A percentile compares a stretch with the other conserved stretches of the same genome.
Evolutionary conservation across 1,140 invertebrate genomes (phyloP).

Genomic region (Orius insidiosus): DNA sequence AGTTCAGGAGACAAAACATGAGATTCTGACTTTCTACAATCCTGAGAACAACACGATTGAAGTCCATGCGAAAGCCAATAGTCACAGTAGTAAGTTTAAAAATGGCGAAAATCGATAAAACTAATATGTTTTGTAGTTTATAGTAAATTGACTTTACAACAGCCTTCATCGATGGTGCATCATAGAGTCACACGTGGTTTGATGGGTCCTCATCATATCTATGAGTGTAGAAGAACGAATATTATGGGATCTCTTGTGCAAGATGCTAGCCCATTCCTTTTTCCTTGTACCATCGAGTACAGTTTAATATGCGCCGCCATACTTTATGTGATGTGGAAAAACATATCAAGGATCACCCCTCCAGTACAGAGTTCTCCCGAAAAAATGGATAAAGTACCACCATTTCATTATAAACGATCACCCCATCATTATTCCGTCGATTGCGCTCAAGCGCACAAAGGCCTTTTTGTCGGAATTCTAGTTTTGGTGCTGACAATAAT

Average conservation of each 20-base stretch:
- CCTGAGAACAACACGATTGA: slow-evolving; percentile 56
- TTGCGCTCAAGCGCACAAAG: slow-evolving; percentile 51
- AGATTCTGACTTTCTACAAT: slow-evolving; percentile 35
- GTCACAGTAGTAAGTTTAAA: slow-evolving; percentile 19
- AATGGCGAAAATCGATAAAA: background rate
- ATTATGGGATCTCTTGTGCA: slow-evolving; percentile 57
- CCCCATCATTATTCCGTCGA: slow-evolving; percentile 35
- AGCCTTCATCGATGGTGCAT: slow-evolving; percentile 30
- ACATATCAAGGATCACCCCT: too few species aligned
- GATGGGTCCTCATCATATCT: slow-evolving; percentile 44
- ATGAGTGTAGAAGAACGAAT: slow-evolving; percentile 70
- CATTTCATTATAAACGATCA: too few species aligned
- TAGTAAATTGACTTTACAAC: background rate
- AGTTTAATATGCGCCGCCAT: slow-evolving; percentile 66
- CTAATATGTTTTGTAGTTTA: background rate
- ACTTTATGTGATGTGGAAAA: slow-evolving; percentile 65
- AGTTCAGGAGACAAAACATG: slow-evolving; percentile 42
- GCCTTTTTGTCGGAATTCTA: slow-evolving; percentile 48
- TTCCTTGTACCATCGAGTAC: slow-evolving; percentile 81
- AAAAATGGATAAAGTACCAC: slow-evolving; percentile 26
- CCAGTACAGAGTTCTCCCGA: slow-evolving; percentile 17
- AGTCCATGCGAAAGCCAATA: slow-evolving; percentile 17
- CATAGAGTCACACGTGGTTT: slow-evolving; percentile 46
- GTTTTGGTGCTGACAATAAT: slow-evolving; percentile 50
- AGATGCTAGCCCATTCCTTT: slow-evolving; percentile 66